Evolutionary conservation across 2,113 vertebrate species (phyloP), one percentile per base, ranked within the genome.

Genomic region (Vimba vimba): DNA sequence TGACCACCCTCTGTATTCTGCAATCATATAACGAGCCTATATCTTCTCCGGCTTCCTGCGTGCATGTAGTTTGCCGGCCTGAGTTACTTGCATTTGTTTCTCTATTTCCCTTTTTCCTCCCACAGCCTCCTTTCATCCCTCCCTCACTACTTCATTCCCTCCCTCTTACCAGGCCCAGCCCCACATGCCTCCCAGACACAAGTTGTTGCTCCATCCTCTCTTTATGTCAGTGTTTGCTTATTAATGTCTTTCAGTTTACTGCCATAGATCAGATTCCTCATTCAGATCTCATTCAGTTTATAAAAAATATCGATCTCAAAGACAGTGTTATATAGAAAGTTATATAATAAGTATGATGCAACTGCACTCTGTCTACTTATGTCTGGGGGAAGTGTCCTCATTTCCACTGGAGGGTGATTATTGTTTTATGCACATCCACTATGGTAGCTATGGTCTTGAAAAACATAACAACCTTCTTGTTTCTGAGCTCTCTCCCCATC

Each of bases 41-140:
- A 89, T 88, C 88, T 90, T 88, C 85, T 85, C 85, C 87, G 85
- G 88, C 75, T 87, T 91, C 91, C 85, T 88, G 43, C 52, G 81
- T 66, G 57, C 85, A 83, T 88, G 84, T 83, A 87, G 55, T 64
- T 78, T 85, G 69, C 43, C 19, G 43, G 76, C 81, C 82, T 84
- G 66, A 21, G 88, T 87, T 84, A 59, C 82, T 90, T 89, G 89
- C 90, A 89, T 93, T 86, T 85, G 85, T 88, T 89, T 87, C 86
- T 71, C 68, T 85, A 85, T 88, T 64, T 43, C 15, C 88, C 87
- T 88, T 87, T 89, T 89, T 90, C 87, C 88, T 91, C 91, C 91
- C 89, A 33, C 50, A 79, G 52, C 76, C 69, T 79, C 78, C 73
- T 84, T 84, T 87, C 87, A 79, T 85, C 73, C 68, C 85, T 88